Conservation (phyloP, 2,888 invertebrate species). For the Thymelicus lineola region DNA sequence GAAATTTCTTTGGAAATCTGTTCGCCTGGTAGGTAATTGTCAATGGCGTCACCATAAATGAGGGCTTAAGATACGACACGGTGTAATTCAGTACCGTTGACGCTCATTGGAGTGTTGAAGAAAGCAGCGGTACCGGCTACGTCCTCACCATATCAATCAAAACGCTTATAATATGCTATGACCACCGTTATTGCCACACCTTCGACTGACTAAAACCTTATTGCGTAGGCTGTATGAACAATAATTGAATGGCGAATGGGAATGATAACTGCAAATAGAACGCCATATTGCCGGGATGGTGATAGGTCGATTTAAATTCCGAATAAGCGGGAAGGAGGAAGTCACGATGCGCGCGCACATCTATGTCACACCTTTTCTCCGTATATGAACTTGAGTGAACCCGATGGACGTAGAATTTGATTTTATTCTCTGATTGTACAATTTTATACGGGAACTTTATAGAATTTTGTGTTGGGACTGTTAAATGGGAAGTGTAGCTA, state of each 20-base stretch:
- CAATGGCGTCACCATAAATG: conserved; percentile 77
- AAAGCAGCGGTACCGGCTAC: conserved; percentile 75
- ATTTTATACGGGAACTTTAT: conserved; percentile 43
- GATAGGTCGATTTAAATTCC: conserved; percentile 82
- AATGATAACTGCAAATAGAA: conserved; percentile 40
- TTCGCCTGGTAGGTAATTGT: conserved; percentile 62
- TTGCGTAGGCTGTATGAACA: conserved; percentile 54
- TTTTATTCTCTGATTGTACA: conserved; percentile 54
- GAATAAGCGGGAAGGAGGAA: conserved; percentile 84
- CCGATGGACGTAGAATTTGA: conserved; percentile 53
- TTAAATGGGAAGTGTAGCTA: neutral
- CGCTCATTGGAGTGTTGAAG: conserved; percentile 79
- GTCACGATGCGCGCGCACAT: conserved; percentile 73
- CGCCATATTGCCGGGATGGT: conserved; percentile 65
- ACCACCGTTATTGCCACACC: conserved; percentile 49
- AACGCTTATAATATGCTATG: conserved; percentile 72
- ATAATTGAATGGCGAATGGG: conserved; percentile 49
- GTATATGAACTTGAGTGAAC: conserved; percentile 80
- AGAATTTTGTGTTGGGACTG: neutral
- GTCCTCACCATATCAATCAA: conserved; percentile 81
- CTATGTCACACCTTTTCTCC: conserved; percentile 83
- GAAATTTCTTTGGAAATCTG: conserved; percentile 44
- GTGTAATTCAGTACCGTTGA: conserved; percentile 80
- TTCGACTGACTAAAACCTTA: conserved; percentile 50
- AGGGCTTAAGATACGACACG: conserved; percentile 70